Evolutionary conservation across 2,797 vertebrate species (phyloP).

Genomic region (Neoniphon sammara): DNA sequence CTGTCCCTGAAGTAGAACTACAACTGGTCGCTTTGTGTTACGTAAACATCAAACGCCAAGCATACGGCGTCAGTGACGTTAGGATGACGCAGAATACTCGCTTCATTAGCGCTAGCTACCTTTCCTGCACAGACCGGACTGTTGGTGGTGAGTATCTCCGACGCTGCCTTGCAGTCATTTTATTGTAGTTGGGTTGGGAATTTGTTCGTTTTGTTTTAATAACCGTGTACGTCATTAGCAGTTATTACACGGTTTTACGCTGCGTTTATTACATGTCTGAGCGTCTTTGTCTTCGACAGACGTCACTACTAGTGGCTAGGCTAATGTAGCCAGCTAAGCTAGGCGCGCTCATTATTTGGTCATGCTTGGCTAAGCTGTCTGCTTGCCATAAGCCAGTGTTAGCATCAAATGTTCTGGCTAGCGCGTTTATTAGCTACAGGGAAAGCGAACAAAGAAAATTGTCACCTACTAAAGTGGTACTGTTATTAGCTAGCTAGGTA

Average conservation of each 20-base stretch:
- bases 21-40: too few relatives aligned
- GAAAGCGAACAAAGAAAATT: rapidly evolving
- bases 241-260: not conserved
- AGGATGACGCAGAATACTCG: not conserved
- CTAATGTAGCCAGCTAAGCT: conserved; percentile 31
- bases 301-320: not conserved
- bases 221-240: not conserved
- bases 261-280: not conserved
- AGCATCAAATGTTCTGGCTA: rapidly evolving
- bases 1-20: too few relatives aligned
- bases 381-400: not conserved
- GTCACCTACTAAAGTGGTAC: not conserved
- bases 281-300: too few relatives aligned
- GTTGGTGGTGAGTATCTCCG: not conserved
- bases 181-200: too few relatives aligned
- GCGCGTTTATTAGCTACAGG: rapidly evolving
- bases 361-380: not conserved
- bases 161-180: not conserved
- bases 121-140: not conserved
- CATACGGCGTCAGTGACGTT: not conserved
- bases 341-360: not conserved
- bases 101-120: too few relatives aligned
- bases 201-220: not conserved
- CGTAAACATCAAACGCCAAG: not conserved
- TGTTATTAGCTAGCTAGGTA: not conserved